These are phyloP conservation scores for Tachysurus fulvidraco DNA, from an alignment of 2,113 vertebrate genomes.

Conservation along the genomic window DNA sequence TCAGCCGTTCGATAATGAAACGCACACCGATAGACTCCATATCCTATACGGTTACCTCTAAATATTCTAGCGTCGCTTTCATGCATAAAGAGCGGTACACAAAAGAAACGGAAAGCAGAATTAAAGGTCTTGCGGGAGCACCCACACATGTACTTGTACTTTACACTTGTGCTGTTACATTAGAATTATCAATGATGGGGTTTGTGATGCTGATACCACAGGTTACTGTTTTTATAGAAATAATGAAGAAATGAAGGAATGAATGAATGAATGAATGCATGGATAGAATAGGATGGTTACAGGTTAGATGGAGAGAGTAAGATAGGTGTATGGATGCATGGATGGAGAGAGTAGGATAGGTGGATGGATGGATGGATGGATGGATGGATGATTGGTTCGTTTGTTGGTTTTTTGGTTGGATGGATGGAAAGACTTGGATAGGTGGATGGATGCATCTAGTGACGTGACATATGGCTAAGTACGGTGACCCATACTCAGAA, in stretches of 20 bases:
- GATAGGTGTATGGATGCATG: neutral
- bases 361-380: neutral
- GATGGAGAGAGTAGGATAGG: neutral
- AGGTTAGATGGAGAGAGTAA: neutral
- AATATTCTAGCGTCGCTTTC: too few relatives aligned
- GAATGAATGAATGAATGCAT: neutral
- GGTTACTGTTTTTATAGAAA: too few relatives aligned
- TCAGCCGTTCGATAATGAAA: conserved; percentile 46
- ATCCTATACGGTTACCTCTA: conserved; percentile 18
- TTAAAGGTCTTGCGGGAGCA: neutral
- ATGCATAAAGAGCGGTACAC: neutral
- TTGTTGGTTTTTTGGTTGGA: too few relatives aligned
- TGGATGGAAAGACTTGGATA: too few relatives aligned
- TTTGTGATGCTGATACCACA: too few relatives aligned
- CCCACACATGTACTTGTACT: neutral
- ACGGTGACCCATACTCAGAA: too few relatives aligned
- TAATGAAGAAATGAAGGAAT: neutral
- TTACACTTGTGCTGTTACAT: too few relatives aligned
- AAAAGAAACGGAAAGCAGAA: too few relatives aligned
- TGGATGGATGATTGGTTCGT: neutral
- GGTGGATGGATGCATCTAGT: too few relatives aligned
- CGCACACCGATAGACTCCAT: conserved; percentile 32
- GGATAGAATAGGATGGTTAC: neutral
- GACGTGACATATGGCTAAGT: too few relatives aligned
- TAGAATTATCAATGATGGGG: too few relatives aligned